Conservation (phyloP, 2,888 invertebrate genomes). For the Trichogramma evanescens region DNA sequence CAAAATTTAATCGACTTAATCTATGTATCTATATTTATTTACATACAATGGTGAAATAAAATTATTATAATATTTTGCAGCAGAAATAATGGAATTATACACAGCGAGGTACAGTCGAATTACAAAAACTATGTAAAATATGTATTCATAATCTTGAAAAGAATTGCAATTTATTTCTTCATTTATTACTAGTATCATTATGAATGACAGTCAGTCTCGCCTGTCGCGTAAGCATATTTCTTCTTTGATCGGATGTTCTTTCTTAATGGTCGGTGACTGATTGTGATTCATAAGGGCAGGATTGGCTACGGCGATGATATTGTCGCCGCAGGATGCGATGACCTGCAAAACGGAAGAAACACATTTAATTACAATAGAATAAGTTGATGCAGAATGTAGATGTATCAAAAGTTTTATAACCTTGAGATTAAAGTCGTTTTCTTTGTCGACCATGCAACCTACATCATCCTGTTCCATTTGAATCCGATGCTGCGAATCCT, state of each 20-base stretch:
- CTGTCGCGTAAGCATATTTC: constrained; percentile 27
- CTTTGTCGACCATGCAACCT: constrained; percentile 32
- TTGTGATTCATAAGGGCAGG: constrained; percentile 60
- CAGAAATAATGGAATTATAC: too few species aligned
- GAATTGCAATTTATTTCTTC: too few species aligned
- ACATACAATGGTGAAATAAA: too few species aligned
- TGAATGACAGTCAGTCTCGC: constrained; percentile 17
- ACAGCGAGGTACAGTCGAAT: too few species aligned
- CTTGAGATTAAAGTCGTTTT: constrained; percentile 44
- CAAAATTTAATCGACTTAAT: too few species aligned
- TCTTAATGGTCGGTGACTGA: constrained; percentile 18
- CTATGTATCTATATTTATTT: too few species aligned
- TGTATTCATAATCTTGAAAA: too few species aligned
- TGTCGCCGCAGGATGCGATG: constrained; percentile 76
- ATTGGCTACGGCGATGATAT: constrained; percentile 84
- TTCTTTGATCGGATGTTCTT: constrained; percentile 41
- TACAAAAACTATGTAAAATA: too few species aligned
- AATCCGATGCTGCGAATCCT: constrained; percentile 34
- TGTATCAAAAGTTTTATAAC: constrained; percentile 24
- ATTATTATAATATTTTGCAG: too few species aligned
- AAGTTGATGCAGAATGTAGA: not conserved
- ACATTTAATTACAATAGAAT: not conserved
- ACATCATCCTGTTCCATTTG: constrained; percentile 39
- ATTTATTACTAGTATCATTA: too few species aligned
- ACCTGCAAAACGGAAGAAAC: constrained; percentile 51